phyloP scores from a whole-genome alignment of 1,140 invertebrate genomes.

The Heliconius congener region DNA sequence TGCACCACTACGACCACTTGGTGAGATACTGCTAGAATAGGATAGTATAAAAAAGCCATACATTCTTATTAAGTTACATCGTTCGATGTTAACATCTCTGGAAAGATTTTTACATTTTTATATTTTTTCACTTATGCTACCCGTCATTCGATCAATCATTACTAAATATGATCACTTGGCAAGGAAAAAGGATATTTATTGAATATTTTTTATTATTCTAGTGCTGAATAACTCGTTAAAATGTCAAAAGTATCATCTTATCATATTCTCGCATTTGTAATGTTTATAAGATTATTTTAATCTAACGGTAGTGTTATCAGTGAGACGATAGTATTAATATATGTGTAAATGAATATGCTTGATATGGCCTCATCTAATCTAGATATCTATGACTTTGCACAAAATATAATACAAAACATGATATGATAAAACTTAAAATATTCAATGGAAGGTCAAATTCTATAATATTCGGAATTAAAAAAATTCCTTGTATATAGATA shows the following conservation, averaged over 20 bases:
- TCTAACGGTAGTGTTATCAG: slow-evolving; percentile 2
- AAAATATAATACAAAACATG: not conserved
- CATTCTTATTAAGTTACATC: too few relatives aligned
- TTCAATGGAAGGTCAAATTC: not conserved
- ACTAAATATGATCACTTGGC: too few relatives aligned
- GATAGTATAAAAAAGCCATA: too few relatives aligned
- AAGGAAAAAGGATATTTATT: too few relatives aligned
- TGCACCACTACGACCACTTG: slow-evolving; percentile 88
- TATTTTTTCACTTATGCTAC: too few relatives aligned
- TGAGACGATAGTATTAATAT: not conserved
- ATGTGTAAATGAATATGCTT: not conserved
- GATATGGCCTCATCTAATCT: slow-evolving; percentile 2
- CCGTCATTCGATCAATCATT: too few relatives aligned
- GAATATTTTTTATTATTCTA: too few relatives aligned
- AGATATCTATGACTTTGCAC: not conserved
- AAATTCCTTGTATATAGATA: not conserved
- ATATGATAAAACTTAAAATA: not conserved
- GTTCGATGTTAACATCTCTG: too few relatives aligned
- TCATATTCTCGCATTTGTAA: not conserved
- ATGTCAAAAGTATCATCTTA: too few relatives aligned
- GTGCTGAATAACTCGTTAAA: too few relatives aligned
- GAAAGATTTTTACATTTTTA: too few relatives aligned
- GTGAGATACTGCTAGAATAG: slow-evolving; percentile 44
- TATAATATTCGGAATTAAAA: not conserved
- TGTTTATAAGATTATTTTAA: slow-evolving; percentile 11